Evolutionary conservation across 1,140 invertebrate species (phyloP).

Genomic region (Oncopodura yosiiana): DNA sequence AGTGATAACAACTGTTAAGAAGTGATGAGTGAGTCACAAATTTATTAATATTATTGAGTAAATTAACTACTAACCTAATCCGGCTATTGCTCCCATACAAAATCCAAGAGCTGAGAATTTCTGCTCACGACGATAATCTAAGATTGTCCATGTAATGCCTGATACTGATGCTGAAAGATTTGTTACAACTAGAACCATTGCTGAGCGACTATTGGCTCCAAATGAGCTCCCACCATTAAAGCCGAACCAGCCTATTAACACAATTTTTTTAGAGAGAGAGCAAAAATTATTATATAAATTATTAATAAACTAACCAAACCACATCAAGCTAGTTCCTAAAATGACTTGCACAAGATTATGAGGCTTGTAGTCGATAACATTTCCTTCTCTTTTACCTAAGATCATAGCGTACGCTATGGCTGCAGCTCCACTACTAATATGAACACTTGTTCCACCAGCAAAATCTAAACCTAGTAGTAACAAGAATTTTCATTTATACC

Average conservation of each 20-base stretch:
- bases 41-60: not conserved
- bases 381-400: slow-evolving; percentile 23
- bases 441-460: slow-evolving; percentile 31
- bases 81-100: slow-evolving; percentile 31
- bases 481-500: not conserved
- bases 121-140: slow-evolving; percentile 26
- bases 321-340: slow-evolving; percentile 27
- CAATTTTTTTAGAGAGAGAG: not conserved
- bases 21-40: not conserved
- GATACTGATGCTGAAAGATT: slow-evolving; percentile 27
- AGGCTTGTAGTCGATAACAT: slow-evolving; percentile 13
- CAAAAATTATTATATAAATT: not conserved
- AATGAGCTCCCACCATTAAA: slow-evolving; percentile 29
- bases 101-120: slow-evolving; percentile 31
- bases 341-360: slow-evolving; percentile 32
- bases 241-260: slow-evolving; percentile 4
- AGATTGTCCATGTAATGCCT: slow-evolving; percentile 29
- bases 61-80: not conserved
- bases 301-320: slow-evolving; percentile 25
- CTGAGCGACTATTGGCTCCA: slow-evolving; percentile 24
- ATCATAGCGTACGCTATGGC: slow-evolving; percentile 27
- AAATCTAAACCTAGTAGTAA: slow-evolving; percentile 24
- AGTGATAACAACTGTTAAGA: slow-evolving; percentile 29
- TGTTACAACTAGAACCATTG: slow-evolving; percentile 27
- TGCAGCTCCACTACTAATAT: slow-evolving; percentile 27